Evolutionary conservation across 2,888 invertebrate species (phyloP).

Genomic region (Boloria euphrosyne): DNA sequence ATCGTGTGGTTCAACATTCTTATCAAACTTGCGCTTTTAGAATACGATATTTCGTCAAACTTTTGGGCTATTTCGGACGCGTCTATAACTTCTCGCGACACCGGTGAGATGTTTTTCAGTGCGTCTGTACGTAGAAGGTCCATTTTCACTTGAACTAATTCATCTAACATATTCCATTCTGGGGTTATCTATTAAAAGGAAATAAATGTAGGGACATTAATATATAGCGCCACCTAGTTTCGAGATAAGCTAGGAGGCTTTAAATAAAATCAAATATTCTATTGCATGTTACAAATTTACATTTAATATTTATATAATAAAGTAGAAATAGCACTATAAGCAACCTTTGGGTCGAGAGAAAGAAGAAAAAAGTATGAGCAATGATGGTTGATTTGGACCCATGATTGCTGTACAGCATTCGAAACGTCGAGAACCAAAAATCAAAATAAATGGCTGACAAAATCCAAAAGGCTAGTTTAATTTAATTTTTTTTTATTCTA

Average conservation of each 20-base stretch:
- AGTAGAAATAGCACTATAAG: too few species aligned
- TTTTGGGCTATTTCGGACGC: slow-evolving; percentile 83
- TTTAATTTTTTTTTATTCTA: too few species aligned
- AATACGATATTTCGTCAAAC: slow-evolving; percentile 82
- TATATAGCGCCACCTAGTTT: too few species aligned
- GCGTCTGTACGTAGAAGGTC: slow-evolving; percentile 79
- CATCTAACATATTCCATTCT: slow-evolving; percentile 80
- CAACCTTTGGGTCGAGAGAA: background rate
- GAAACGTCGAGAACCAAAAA: too few species aligned
- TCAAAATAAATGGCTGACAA: too few species aligned
- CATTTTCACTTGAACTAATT: slow-evolving; percentile 80
- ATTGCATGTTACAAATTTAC: too few species aligned
- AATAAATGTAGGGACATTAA: background rate
- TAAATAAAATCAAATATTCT: too few species aligned
- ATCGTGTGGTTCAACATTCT: slow-evolving; percentile 83
- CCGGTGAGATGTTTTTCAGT: slow-evolving; percentile 79
- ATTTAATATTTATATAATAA: too few species aligned
- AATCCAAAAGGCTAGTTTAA: too few species aligned
- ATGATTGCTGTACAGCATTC: too few species aligned
- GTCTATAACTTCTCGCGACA: slow-evolving; percentile 76
- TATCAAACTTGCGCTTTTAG: slow-evolving; percentile 82
- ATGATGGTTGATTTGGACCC: background rate
- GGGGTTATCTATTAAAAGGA: slow-evolving; percentile 73
- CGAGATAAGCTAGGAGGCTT: too few species aligned
- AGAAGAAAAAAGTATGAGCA: background rate